Conservation (phyloP, 2,888 invertebrate species). For the Nemotelus nigrinus region DNA sequence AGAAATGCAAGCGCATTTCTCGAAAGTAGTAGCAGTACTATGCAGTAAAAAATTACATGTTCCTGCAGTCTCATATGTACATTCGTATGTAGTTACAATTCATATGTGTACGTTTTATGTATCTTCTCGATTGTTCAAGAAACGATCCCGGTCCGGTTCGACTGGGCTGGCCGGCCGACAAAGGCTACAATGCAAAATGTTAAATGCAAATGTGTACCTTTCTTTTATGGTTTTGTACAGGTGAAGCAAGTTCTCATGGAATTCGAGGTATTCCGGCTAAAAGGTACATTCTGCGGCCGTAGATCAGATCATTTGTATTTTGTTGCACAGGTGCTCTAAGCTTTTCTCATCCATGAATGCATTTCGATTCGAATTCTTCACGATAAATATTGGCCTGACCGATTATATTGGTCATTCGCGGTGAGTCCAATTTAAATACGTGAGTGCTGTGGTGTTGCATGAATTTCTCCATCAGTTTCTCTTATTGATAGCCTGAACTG, state of each 20-base stretch:
- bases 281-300: background rate
- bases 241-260: constrained; percentile 28
- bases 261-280: constrained; percentile 3
- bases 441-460: too few species aligned
- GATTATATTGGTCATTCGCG: background rate
- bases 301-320: constrained; percentile 7
- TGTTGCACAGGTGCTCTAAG: background rate
- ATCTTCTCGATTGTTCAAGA: constrained; percentile 22
- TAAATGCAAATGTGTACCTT: constrained; percentile 32
- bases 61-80: too few species aligned
- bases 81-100: too few species aligned
- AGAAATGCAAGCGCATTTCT: background rate
- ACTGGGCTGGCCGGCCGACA: background rate
- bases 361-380: background rate
- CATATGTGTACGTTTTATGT: background rate
- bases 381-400: background rate
- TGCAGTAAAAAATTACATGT: too few species aligned
- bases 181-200: constrained; percentile 24
- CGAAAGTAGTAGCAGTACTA: background rate
- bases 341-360: background rate
- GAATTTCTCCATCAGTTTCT: too few species aligned
- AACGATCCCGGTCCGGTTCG: background rate
- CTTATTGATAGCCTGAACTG: too few species aligned
- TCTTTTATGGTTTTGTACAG: constrained; percentile 33
- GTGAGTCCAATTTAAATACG: background rate